These are phyloP conservation scores for Parapristionchus giblindavisi DNA, from an alignment of 2,888 invertebrate species.

Conservation along the genomic window DNA sequence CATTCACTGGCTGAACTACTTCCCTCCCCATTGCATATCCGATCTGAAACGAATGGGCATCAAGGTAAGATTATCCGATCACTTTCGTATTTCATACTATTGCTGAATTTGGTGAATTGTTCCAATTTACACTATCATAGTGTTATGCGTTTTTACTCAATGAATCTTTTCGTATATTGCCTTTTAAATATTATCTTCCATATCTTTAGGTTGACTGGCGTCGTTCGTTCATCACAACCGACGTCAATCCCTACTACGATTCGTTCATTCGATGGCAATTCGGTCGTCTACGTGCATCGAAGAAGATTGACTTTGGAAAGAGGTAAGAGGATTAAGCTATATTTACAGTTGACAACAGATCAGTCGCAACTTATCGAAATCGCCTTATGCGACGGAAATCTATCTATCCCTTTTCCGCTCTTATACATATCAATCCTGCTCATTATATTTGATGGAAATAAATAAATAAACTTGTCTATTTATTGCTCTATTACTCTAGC, in stretches of 20 bases:
- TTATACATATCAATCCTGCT: no score
- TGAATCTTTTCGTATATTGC: neutral
- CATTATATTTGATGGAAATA: no score
- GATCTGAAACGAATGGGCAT: constrained; percentile 90
- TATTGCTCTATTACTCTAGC: no score
- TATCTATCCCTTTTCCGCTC: no score
- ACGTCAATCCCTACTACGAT: constrained; percentile 95
- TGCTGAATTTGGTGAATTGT: neutral
- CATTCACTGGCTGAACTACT: constrained; percentile 92
- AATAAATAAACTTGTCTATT: no score
- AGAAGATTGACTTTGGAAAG: constrained; percentile 95
- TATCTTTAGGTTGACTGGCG: constrained; percentile 89
- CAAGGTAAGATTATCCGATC: constrained; percentile 76
- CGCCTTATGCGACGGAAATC: no score
- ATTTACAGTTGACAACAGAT: no score
- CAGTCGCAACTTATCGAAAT: no score
- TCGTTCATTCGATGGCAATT: constrained; percentile 98
- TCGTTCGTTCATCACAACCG: constrained; percentile 96
- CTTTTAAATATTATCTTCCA: constrained; percentile 23
- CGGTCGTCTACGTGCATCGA: constrained; percentile 81
- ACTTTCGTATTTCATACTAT: neutral
- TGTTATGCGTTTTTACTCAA: neutral
- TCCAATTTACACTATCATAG: neutral
- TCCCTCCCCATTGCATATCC: constrained; percentile 86
- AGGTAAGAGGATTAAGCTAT: constrained; percentile 74